Conservation (phyloP, 2,113 vertebrate species). For the Papio anubis region DNA sequence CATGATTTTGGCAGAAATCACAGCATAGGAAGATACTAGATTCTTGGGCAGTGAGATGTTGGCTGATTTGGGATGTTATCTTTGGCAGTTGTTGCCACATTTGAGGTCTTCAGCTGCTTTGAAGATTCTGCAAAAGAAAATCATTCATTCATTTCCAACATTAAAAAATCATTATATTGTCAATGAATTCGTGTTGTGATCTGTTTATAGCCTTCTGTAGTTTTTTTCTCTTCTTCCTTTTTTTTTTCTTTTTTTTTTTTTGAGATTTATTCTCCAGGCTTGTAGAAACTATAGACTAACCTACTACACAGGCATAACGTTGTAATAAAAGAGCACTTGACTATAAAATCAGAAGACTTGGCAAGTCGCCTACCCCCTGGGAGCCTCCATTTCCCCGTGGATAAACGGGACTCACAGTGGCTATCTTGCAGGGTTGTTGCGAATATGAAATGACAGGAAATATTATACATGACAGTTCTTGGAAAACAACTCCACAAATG, state of each 20-base stretch:
- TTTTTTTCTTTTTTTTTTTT: background rate
- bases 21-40: conserved; percentile 84
- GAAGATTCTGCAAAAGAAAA: conserved; percentile 78
- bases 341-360: background rate
- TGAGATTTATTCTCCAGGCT: background rate
- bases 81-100: conserved; percentile 75
- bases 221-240: background rate
- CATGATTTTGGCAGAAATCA: conserved; percentile 83
- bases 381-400: rapidly evolving
- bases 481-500: background rate
- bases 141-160: conserved; percentile 73
- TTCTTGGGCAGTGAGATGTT: conserved; percentile 88
- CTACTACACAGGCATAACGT: background rate
- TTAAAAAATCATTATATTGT: conserved; percentile 40
- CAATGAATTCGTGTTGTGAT: conserved; percentile 48
- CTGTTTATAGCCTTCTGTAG: conserved; percentile 45
- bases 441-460: background rate
- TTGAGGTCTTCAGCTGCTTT: conserved; percentile 78
- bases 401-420: background rate
- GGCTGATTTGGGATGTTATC: conserved; percentile 79
- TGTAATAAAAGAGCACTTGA: background rate
- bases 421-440: background rate
- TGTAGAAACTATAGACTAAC: background rate
- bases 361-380: background rate
- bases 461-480: background rate